phyloP scores from a whole-genome alignment of 2,113 vertebrate species.

The Ariopsis seemanni region DNA sequence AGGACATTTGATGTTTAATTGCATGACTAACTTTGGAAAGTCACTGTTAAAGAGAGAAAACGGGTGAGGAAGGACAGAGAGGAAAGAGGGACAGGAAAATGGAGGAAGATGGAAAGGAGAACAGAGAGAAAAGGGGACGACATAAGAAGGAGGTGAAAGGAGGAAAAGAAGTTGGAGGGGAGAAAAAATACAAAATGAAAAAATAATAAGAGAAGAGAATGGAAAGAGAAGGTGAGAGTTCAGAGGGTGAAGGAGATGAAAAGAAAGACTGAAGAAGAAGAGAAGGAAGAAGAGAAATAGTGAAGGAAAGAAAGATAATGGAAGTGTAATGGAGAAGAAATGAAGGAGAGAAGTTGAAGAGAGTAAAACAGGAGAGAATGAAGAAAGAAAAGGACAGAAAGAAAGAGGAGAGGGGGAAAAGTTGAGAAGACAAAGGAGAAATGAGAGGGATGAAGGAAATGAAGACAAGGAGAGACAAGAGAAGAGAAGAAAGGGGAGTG shows the following conservation, averaged over 20 bases:
- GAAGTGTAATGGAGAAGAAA: not conserved
- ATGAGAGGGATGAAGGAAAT: no score
- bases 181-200: not conserved
- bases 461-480: not conserved
- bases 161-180: not conserved
- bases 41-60: not conserved
- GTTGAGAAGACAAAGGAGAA: no score
- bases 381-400: not conserved
- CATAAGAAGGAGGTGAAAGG: not conserved
- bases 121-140: no score
- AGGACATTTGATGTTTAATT: not conserved
- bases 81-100: no score
- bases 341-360: not conserved
- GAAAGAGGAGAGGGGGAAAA: not conserved
- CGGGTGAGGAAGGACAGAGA: not conserved
- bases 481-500: not conserved
- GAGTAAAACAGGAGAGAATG: not conserved
- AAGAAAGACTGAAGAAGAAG: not conserved
- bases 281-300: not conserved
- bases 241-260: constrained; percentile 26
- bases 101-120: not conserved
- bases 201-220: not conserved
- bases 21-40: not conserved
- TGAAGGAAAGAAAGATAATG: not conserved
- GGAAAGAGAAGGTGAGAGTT: not conserved